Percentiles rank a stretch among this genome's conserved stretches.
phyloP scores from a whole-genome alignment of 2,888 invertebrate species.

The Apotomis capreana region DNA sequence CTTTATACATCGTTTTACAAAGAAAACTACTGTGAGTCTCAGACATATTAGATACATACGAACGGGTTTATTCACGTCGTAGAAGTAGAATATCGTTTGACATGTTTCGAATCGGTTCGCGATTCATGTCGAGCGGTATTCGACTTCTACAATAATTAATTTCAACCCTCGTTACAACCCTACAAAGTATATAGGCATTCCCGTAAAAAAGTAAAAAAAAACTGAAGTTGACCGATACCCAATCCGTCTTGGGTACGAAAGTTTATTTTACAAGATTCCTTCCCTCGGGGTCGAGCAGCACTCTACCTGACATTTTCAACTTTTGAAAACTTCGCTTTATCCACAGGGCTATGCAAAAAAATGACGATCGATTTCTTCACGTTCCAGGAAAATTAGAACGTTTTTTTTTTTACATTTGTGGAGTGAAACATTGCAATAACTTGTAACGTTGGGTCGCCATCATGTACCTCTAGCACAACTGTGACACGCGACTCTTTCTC shows the following conservation, averaged over 20 bases:
- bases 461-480: too few relatives aligned
- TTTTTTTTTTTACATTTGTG: not conserved
- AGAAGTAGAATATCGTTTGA: too few relatives aligned
- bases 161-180: not conserved
- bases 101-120: too few relatives aligned
- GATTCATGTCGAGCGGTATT: too few relatives aligned
- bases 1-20: too few relatives aligned
- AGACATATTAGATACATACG: too few relatives aligned
- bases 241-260: conserved; percentile 33
- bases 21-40: too few relatives aligned
- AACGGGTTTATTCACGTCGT: too few relatives aligned
- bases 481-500: too few relatives aligned
- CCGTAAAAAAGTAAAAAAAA: conserved; percentile 2
- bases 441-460: too few relatives aligned
- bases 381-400: not conserved
- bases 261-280: conserved; percentile 26
- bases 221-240: conserved; percentile 17
- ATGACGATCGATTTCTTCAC: not conserved
- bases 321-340: conserved; percentile 26
- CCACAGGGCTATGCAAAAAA: conserved; percentile 4
- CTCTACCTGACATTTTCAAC: conserved; percentile 30
- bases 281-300: conserved; percentile 21
- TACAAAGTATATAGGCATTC: not conserved
- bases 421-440: too few relatives aligned
- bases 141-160: too few relatives aligned